phyloP scores from a whole-genome alignment of 2,797 vertebrate genomes.

The Taeniopygia guttata region DNA sequence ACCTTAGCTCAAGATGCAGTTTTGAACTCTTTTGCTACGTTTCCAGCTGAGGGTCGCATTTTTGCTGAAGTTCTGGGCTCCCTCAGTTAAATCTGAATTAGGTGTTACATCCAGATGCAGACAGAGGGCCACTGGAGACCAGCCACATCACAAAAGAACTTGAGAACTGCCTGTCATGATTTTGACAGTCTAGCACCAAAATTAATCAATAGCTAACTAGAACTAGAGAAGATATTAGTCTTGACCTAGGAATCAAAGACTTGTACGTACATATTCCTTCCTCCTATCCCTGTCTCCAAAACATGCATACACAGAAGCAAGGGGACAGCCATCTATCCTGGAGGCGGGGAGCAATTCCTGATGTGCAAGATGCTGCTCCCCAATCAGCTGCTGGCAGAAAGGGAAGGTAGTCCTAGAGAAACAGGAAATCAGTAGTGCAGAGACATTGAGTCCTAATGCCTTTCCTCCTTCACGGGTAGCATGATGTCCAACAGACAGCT shows the following conservation, averaged over 20 bases:
- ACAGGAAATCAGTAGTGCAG: neutral
- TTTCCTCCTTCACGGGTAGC: neutral
- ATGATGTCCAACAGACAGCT: neutral
- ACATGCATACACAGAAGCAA: accelerated
- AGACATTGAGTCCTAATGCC: neutral
- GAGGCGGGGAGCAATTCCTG: neutral
- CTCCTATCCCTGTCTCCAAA: neutral
- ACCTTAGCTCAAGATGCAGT: neutral
- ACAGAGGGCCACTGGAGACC: neutral
- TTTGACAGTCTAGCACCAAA: neutral
- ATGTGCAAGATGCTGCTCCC: neutral
- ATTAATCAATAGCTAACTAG: neutral
- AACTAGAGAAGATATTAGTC: neutral
- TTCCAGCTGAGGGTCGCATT: neutral
- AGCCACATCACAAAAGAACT: accelerated
- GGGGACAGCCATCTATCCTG: neutral
- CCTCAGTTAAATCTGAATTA: neutral
- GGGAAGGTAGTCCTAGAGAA: neutral
- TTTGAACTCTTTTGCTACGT: conserved; percentile 6
- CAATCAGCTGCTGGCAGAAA: neutral
- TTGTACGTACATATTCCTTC: accelerated
- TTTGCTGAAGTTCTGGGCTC: neutral
- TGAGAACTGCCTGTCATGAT: neutral
- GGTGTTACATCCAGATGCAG: neutral
- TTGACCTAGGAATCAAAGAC: neutral